Evolutionary conservation across 2,888 invertebrate genomes (phyloP).

Genomic region (Pimpla rufipes): DNA sequence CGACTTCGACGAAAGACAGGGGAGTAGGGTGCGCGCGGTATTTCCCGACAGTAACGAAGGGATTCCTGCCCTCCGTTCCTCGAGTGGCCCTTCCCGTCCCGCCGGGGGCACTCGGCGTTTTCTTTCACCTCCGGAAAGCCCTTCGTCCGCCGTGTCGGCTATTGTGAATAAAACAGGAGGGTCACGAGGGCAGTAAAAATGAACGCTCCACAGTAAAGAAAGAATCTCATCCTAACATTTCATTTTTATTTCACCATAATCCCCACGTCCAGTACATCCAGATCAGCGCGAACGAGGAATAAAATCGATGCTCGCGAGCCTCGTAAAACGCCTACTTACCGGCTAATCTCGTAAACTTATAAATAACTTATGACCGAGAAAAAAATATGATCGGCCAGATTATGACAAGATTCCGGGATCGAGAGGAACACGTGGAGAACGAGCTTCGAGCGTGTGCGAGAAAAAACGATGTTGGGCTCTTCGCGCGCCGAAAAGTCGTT

Average conservation of each 20-base stretch:
- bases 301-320: conserved; percentile 39
- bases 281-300: conserved; percentile 13
- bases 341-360: conserved; percentile 53
- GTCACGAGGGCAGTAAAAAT: neutral
- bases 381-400: conserved; percentile 20
- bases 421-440: conserved; percentile 36
- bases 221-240: conserved; percentile 15
- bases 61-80: conserved; percentile 36
- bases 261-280: neutral
- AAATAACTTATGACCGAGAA: conserved; percentile 42
- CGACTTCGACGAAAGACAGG: conserved; percentile 12
- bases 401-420: conserved; percentile 9
- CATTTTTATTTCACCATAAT: conserved; percentile 39
- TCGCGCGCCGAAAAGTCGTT: conserved; percentile 67
- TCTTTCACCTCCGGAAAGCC: conserved; percentile 30
- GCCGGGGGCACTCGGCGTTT: conserved; percentile 27
- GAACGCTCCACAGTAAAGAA: neutral
- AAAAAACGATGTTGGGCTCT: conserved; percentile 51
- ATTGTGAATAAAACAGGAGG: conserved; percentile 18
- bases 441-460: conserved; percentile 39
- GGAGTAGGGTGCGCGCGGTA: neutral
- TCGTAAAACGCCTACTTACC: conserved; percentile 47
- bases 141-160: conserved; percentile 5
- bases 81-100: conserved; percentile 37
- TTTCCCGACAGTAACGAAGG: conserved; percentile 20